These are phyloP conservation scores for Scaptomyza tumidula DNA, from an alignment of 2,888 invertebrate species.

Conservation along the genomic window DNA sequence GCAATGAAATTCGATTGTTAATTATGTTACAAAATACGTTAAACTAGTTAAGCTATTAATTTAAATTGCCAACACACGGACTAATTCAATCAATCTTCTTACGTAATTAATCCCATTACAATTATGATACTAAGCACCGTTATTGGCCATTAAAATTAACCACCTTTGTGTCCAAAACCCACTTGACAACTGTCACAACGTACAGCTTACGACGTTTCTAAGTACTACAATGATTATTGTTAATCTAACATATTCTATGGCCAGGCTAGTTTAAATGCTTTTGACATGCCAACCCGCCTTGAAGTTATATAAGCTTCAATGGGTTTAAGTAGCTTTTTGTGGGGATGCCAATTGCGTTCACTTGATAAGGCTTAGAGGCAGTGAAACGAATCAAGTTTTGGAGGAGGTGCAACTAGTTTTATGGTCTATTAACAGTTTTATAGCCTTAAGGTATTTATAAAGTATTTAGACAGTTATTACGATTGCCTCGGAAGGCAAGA, in stretches of 20 bases:
- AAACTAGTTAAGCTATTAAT: conserved; percentile 1
- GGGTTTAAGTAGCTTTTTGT: conserved; percentile 10
- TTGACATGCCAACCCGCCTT: conserved; percentile 44
- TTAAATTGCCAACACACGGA: conserved; percentile 8
- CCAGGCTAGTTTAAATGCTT: conserved; percentile 30
- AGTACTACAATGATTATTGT: conserved; percentile 20
- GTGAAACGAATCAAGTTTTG: conserved; percentile 19
- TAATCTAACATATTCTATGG: conserved; percentile 42
- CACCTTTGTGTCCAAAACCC: conserved; percentile 49
- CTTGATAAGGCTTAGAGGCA: conserved; percentile 11
- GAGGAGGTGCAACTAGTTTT: conserved; percentile 58
- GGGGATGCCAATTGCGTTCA: conserved; percentile 31
- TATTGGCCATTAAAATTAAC: conserved; percentile 60
- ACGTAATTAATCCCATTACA: conserved; percentile 63
- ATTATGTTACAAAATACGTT: neutral
- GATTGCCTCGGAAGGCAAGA: neutral
- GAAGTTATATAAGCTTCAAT: conserved; percentile 29
- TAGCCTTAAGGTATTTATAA: conserved; percentile 7
- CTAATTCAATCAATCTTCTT: conserved; percentile 40
- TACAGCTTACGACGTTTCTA: conserved; percentile 27
- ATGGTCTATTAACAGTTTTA: conserved; percentile 31
- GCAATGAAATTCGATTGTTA: neutral
- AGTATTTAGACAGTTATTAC: neutral
- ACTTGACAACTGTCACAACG: conserved; percentile 72
- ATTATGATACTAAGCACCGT: conserved; percentile 53